Percentiles rank a stretch among this genome's conserved stretches.
These are phyloP conservation scores for Philaenus spumarius DNA, from an alignment of 1,140 invertebrate species.

Conservation along the genomic window DNA sequence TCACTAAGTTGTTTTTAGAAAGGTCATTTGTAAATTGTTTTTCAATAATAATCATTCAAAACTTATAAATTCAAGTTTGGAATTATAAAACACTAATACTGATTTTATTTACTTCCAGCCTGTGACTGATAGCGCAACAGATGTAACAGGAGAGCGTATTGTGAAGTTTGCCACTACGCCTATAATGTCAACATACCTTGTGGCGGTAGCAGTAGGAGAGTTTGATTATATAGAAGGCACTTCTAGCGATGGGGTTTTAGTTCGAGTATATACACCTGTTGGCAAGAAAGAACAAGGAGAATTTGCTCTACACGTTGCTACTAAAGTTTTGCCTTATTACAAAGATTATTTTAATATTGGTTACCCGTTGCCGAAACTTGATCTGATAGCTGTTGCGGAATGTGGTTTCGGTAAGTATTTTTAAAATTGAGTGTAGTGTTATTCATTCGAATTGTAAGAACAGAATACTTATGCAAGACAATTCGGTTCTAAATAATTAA, in stretches of 20 bases:
- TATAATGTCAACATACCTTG: constrained; percentile 94
- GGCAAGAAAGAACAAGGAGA: constrained; percentile 87
- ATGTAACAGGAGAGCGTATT: constrained; percentile 47
- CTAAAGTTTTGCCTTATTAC: constrained; percentile 80
- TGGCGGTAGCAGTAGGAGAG: constrained; percentile 89
- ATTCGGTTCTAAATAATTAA: no score
- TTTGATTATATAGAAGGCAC: constrained; percentile 86
- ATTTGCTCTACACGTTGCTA: constrained; percentile 84
- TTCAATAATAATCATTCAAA: no score
- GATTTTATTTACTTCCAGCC: constrained; percentile 48
- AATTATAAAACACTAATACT: no score
- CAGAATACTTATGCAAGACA: no score
- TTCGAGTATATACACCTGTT: constrained; percentile 87
- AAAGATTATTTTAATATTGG: constrained; percentile 92
- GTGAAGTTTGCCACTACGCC: constrained; percentile 81
- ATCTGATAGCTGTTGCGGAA: constrained; percentile 93
- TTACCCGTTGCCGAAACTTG: constrained; percentile 93
- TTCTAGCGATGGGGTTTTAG: constrained; percentile 70
- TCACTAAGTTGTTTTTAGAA: no score
- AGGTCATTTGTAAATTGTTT: no score
- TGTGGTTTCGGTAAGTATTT: no score
- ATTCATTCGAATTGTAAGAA: no score
- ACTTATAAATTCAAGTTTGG: no score
- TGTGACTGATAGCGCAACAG: constrained; percentile 49
- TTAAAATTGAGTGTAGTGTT: no score